These are phyloP conservation scores for Bombus breviceps DNA, from an alignment of 1,140 invertebrate species.

Conservation along the genomic window DNA sequence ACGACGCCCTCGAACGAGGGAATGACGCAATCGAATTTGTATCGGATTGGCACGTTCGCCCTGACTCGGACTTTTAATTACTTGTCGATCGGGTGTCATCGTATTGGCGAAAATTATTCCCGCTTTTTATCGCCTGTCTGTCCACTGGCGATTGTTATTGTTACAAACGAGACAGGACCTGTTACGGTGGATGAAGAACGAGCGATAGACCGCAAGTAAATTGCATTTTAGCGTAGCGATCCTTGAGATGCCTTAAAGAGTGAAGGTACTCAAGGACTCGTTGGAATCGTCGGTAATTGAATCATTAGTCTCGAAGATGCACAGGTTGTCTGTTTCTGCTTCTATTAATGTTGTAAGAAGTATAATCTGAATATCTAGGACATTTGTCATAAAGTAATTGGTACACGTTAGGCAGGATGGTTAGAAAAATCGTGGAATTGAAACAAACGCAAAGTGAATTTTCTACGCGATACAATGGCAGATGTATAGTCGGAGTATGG, in stretches of 20 bases:
- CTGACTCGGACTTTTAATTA: conserved; percentile 48
- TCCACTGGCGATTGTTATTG: neutral
- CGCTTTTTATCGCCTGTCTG: neutral
- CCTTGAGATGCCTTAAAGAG: neutral
- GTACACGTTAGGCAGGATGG: neutral
- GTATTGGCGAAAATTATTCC: conserved; percentile 2
- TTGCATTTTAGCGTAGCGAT: neutral
- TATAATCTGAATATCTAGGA: neutral
- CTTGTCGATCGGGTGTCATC: conserved; percentile 45
- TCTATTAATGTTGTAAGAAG: neutral
- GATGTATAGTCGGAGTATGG: neutral
- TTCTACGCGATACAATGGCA: no score
- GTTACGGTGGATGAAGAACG: neutral
- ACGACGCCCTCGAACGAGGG: conserved; percentile 30
- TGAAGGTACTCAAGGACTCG: neutral
- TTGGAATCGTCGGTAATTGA: neutral
- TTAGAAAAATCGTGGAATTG: neutral
- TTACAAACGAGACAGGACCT: neutral
- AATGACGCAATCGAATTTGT: conserved; percentile 59
- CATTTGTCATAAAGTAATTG: neutral
- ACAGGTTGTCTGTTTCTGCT: neutral
- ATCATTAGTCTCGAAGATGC: neutral
- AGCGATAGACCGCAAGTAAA: neutral
- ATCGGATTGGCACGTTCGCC: conserved; percentile 28
- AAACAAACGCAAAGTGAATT: neutral